These are phyloP conservation scores for Penaeus vannamei DNA, from an alignment of 1,140 invertebrate species.

Conservation along the genomic window DNA sequence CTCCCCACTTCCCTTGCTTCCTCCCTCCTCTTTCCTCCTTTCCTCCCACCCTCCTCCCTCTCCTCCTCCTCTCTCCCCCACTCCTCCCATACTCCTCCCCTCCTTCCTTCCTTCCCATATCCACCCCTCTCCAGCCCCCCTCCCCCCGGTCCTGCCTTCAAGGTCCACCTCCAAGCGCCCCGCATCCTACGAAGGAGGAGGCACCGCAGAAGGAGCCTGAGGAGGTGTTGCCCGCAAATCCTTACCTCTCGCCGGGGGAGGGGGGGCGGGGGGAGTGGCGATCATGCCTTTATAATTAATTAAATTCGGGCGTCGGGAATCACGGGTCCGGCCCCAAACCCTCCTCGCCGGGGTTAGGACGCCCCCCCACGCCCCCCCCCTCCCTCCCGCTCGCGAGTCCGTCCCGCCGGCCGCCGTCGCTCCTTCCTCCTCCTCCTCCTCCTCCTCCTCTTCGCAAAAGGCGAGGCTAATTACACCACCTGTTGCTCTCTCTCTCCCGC, in stretches of 20 bases:
- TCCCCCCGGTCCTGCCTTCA: neutral
- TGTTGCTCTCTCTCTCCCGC: neutral
- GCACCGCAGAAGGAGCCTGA: no score
- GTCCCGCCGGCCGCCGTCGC: neutral
- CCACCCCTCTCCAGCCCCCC: neutral
- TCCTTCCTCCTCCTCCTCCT: neutral
- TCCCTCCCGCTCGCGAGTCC: neutral
- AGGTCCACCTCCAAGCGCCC: no score
- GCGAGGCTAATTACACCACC: no score
- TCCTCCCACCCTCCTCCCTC: no score
- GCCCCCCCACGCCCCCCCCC: neutral
- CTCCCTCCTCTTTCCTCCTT: no score
- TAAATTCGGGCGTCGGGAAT: no score
- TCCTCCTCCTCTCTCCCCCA: neutral
- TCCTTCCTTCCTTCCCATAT: neutral
- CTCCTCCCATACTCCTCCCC: conserved; percentile 7
- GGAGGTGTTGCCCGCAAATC: no score
- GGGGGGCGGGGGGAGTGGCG: no score
- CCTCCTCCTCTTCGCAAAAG: neutral
- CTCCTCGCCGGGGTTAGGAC: neutral
- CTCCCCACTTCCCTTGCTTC: neutral
- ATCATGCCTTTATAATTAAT: no score
- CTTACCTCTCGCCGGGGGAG: neutral
- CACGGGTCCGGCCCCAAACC: no score
- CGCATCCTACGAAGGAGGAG: no score